phyloP scores from a whole-genome alignment of 1,140 invertebrate genomes.

The Hylaeus anthracinus region DNA sequence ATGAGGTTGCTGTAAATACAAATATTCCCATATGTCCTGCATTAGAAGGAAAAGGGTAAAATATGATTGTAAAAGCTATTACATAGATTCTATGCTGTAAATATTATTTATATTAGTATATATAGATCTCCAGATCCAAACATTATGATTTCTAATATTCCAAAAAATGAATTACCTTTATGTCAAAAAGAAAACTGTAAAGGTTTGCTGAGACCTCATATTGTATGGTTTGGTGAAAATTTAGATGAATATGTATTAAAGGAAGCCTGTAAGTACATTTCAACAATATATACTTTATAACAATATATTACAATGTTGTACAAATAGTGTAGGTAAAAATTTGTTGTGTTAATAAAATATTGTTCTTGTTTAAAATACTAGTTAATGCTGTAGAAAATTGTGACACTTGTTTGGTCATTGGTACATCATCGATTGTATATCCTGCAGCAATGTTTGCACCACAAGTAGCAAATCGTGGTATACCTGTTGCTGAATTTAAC shows the following conservation, averaged over 20 bases:
- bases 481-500: constrained; percentile 95
- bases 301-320: not conserved
- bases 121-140: constrained; percentile 74
- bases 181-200: constrained; percentile 85
- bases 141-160: constrained; percentile 81
- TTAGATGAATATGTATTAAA: constrained; percentile 85
- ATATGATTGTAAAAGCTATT: not conserved
- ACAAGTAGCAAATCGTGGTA: constrained; percentile 86
- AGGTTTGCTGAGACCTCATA: constrained; percentile 90
- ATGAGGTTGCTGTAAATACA: constrained; percentile 85
- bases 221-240: constrained; percentile 95
- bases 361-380: constrained; percentile 59
- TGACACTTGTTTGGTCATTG: constrained; percentile 92
- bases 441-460: constrained; percentile 97
- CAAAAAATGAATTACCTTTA: constrained; percentile 85
- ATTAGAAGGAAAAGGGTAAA: constrained; percentile 78
- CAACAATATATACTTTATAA: not conserved
- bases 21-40: constrained; percentile 92
- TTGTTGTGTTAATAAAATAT: not conserved
- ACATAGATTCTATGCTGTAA: not conserved
- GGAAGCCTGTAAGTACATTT: constrained; percentile 82
- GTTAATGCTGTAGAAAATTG: constrained; percentile 84
- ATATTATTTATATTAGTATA: constrained; percentile 2
- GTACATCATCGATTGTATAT: constrained; percentile 94
- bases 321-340: not conserved